These are phyloP conservation scores for Pteruthius melanotis DNA, from an alignment of 2,113 vertebrate species.

Conservation along the genomic window DNA sequence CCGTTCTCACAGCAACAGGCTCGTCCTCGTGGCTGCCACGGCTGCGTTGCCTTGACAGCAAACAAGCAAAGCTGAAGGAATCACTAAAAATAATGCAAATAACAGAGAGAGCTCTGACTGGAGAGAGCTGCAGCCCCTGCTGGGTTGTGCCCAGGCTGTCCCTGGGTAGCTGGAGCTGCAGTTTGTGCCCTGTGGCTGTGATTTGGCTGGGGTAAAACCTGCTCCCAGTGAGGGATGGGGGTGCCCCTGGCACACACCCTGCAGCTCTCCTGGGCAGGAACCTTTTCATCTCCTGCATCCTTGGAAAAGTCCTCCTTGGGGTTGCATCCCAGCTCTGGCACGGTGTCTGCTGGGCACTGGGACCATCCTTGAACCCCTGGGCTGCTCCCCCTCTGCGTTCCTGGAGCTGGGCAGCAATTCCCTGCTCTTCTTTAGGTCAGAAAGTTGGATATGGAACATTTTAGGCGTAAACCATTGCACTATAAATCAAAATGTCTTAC, in stretches of 20 bases:
- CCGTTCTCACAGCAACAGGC: not conserved
- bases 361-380: not conserved
- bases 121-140: not conserved
- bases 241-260: not conserved
- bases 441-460: not conserved
- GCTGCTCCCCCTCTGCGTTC: not conserved
- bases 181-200: not conserved
- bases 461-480: not conserved
- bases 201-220: rapidly evolving
- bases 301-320: not conserved
- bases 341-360: rapidly evolving
- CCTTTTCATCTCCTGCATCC: not conserved
- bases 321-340: not conserved
- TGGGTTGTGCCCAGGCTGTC: not conserved
- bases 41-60: not conserved
- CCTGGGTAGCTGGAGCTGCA: not conserved
- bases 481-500: not conserved
- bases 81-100: not conserved
- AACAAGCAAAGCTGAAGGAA: not conserved
- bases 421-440: not conserved
- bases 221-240: not conserved
- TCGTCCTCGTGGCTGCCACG: not conserved
- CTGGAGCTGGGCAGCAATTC: not conserved
- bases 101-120: not conserved
- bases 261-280: not conserved